Conservation (phyloP, 2,797 vertebrate genomes). For the Gallinago stenura region DNA sequence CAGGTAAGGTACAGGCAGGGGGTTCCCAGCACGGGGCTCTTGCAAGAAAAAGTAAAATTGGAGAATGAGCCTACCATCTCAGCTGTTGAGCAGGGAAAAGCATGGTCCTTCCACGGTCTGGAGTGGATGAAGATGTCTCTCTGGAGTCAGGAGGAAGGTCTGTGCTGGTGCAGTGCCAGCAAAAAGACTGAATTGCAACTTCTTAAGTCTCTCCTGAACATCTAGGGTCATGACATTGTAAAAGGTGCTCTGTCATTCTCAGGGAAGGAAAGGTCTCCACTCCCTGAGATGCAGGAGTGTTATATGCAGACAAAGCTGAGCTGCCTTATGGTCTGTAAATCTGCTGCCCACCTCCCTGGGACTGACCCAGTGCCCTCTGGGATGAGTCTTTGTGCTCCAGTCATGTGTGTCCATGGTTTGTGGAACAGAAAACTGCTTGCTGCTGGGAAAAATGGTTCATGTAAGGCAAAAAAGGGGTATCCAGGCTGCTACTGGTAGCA, state of each 20-base stretch:
- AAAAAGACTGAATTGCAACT: background rate
- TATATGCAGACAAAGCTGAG: no score
- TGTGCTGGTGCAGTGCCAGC: fast-evolving
- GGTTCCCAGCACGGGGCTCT: background rate
- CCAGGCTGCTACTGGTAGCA: background rate
- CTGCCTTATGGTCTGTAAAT: no score
- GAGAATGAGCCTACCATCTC: background rate
- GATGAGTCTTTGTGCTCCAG: no score
- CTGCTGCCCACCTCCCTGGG: no score
- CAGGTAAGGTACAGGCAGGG: background rate
- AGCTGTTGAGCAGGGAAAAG: background rate
- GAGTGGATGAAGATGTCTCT: background rate
- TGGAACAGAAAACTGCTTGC: no score
- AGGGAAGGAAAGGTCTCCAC: no score
- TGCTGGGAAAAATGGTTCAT: background rate
- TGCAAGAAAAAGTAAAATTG: background rate
- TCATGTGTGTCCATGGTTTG: no score
- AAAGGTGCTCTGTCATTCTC: no score
- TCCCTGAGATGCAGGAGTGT: no score
- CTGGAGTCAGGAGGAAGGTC: background rate
- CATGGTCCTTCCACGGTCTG: fast-evolving
- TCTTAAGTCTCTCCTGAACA: background rate
- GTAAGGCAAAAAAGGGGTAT: background rate
- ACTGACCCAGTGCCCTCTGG: no score
- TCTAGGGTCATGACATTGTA: fast-evolving